Evolutionary conservation across 2,888 invertebrate genomes (phyloP).

Genomic region (Leptinotarsa tumamoca): DNA sequence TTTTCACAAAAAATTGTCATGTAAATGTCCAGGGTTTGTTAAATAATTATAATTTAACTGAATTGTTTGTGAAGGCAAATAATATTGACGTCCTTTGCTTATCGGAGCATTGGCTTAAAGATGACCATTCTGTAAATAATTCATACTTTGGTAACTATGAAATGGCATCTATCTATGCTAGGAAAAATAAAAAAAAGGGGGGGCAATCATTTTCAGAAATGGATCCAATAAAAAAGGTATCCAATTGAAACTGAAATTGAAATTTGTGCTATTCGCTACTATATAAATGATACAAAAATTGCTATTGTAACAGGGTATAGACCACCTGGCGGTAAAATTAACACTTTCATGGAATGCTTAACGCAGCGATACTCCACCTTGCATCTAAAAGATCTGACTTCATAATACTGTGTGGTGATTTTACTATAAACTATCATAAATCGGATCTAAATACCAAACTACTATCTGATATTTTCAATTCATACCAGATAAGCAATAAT

Average conservation of each 20-base stretch:
- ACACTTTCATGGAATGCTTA: neutral
- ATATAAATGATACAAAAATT: neutral
- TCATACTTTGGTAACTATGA: slow-evolving; percentile 7
- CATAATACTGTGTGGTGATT: slow-evolving; percentile 16
- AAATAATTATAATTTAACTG: neutral
- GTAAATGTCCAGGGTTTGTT: slow-evolving; percentile 12
- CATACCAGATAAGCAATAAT: slow-evolving; percentile 20
- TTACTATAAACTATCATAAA: slow-evolving; percentile 13
- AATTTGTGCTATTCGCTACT: slow-evolving; percentile 21
- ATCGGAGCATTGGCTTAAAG: slow-evolving; percentile 1
- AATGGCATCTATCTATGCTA: slow-evolving; percentile 15
- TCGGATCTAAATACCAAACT: slow-evolving; percentile 17
- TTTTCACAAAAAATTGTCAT: slow-evolving; percentile 5
- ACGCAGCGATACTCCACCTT: slow-evolving; percentile 13
- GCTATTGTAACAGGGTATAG: slow-evolving; percentile 17
- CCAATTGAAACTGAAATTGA: slow-evolving; percentile 16
- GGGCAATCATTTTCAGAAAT: slow-evolving; percentile 18
- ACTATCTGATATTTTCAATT: slow-evolving; percentile 11
- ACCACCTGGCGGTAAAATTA: slow-evolving; percentile 8
- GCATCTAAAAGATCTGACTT: slow-evolving; percentile 17
- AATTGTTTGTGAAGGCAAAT: slow-evolving; percentile 2
- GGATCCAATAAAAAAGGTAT: slow-evolving; percentile 14
- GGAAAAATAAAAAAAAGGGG: slow-evolving; percentile 4
- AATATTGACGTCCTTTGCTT: slow-evolving; percentile 1
- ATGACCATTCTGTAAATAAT: neutral